A percentile compares a stretch with the other conserved stretches of the same genome.
These are phyloP conservation scores for Anorthoa munda DNA, from an alignment of 2,888 invertebrate genomes.

Conservation along the genomic window DNA sequence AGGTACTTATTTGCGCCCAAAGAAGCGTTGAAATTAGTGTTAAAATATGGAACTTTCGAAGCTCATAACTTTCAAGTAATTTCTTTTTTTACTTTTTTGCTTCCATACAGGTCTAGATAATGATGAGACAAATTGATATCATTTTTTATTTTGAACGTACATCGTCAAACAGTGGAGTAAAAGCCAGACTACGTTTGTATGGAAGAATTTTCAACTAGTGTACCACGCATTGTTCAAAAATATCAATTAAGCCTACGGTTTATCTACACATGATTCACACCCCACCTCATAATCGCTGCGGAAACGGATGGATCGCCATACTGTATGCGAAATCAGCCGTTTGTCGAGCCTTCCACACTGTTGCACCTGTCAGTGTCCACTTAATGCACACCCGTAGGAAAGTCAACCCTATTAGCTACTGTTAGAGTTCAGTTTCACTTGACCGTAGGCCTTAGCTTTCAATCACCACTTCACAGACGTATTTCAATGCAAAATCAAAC, in stretches of 20 bases:
- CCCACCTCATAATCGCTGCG: conserved; percentile 84
- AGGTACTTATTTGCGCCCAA: too few relatives aligned
- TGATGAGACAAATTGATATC: too few relatives aligned
- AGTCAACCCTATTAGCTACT: neutral
- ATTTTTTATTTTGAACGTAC: too few relatives aligned
- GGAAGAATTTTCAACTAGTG: too few relatives aligned
- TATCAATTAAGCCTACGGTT: conserved; percentile 58
- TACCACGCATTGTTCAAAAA: conserved; percentile 49
- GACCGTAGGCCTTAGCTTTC: conserved; percentile 36
- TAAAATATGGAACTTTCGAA: too few relatives aligned
- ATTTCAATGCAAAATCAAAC: conserved; percentile 72
- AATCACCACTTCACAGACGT: conserved; percentile 53
- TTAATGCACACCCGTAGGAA: conserved; percentile 28
- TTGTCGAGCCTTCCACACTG: conserved; percentile 88
- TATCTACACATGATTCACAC: conserved; percentile 71
- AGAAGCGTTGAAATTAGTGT: too few relatives aligned
- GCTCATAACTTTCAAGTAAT: too few relatives aligned
- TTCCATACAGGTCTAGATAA: too few relatives aligned
- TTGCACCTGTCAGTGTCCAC: conserved; percentile 80
- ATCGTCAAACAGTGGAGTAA: too few relatives aligned
- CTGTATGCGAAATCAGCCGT: conserved; percentile 86
- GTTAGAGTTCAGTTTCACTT: conserved; percentile 14
- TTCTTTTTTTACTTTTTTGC: too few relatives aligned
- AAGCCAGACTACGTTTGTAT: too few relatives aligned
- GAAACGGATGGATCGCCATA: conserved; percentile 89